These are phyloP conservation scores for Pachyramphus minor DNA, from an alignment of 2,113 vertebrate genomes.

Conservation along the genomic window DNA sequence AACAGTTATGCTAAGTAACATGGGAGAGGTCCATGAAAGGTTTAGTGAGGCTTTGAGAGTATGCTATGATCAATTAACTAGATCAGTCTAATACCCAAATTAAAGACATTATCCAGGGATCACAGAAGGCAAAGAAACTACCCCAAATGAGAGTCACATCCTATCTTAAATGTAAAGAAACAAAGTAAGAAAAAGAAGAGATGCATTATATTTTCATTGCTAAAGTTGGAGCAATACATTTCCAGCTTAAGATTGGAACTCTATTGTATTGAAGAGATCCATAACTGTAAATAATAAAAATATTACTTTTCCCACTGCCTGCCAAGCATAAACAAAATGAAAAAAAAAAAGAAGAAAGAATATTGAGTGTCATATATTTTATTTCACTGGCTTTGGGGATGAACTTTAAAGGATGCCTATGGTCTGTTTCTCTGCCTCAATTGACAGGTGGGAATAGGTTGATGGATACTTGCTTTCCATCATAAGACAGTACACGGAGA, in stretches of 20 bases:
- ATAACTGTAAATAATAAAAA: neutral
- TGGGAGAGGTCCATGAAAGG: neutral
- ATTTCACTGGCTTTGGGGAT: neutral
- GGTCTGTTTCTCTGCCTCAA: neutral
- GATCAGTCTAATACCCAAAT: neutral
- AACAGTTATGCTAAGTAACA: neutral
- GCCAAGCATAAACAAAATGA: neutral
- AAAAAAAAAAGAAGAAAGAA: neutral
- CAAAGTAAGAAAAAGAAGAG: neutral
- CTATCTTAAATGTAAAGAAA: neutral
- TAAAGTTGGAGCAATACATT: neutral
- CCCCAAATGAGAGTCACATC: neutral
- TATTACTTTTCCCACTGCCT: neutral
- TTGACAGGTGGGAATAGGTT: neutral
- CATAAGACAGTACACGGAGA: neutral
- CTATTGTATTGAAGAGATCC: neutral
- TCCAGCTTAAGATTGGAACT: neutral
- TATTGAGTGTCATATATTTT: neutral
- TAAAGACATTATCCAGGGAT: neutral
- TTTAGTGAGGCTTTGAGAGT: neutral
- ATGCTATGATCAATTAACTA: neutral
- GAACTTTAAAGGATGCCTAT: neutral
- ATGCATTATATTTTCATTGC: neutral
- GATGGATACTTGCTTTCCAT: neutral
- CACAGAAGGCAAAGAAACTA: neutral